A percentile compares a stretch with the other conserved stretches of the same genome.
These are phyloP conservation scores for Dicaeum eximium DNA, from an alignment of 2,113 vertebrate species.

Conservation along the genomic window DNA sequence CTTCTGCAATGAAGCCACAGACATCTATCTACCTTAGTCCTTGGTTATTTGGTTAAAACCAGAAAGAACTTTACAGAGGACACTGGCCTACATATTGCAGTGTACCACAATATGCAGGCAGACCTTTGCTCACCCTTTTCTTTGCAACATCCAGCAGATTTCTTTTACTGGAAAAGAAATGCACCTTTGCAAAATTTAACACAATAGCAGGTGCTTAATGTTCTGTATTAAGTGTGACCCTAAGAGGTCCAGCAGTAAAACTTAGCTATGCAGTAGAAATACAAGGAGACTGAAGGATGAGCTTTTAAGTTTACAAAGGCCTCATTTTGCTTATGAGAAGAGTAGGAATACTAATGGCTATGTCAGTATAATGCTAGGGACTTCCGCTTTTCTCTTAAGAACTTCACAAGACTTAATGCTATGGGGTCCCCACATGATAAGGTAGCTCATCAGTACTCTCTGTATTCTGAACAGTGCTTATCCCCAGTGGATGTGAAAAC, in stretches of 20 bases:
- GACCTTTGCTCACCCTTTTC: not conserved
- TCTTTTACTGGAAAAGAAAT: not conserved
- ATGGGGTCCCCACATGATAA: not conserved
- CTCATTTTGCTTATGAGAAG: not conserved
- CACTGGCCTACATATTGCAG: not conserved
- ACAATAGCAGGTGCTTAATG: not conserved
- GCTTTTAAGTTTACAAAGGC: not conserved
- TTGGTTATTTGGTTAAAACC: not conserved
- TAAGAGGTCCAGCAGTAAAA: not conserved
- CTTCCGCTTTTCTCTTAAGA: not conserved
- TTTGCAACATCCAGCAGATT: not conserved
- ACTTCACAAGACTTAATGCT: not conserved
- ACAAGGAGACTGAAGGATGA: not conserved
- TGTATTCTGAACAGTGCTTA: not conserved
- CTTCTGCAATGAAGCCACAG: not conserved
- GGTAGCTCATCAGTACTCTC: not conserved
- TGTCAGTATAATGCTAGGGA: not conserved
- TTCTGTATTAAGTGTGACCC: not conserved
- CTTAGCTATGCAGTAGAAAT: not conserved
- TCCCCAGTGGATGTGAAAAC: not conserved
- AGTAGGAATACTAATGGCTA: not conserved
- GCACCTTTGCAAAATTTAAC: not conserved
- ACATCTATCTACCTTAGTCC: not conserved
- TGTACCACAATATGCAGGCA: fast-evolving
- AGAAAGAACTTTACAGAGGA: not conserved